Evolutionary conservation across 2,797 vertebrate species (phyloP), one percentile per base, ranked within the genome.

Genomic region (Enteromius trimaculatus): DNA sequence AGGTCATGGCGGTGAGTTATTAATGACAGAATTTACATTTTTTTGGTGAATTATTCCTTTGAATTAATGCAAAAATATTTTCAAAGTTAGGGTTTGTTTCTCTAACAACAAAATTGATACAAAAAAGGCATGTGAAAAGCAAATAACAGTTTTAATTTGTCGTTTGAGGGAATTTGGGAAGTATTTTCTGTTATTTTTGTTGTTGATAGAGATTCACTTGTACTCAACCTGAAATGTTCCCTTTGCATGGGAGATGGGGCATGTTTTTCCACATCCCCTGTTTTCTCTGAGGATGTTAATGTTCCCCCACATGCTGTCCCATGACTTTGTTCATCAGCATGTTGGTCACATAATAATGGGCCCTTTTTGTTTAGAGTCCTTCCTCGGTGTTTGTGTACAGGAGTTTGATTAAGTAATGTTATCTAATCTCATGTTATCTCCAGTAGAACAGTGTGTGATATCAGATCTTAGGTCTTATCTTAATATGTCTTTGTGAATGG

Each of bases 291-390:
- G 47, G 21, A 4, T 1, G 10, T 70, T 26, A 34, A n/a, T 68
- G 21, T 60, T 65, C n/a, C n/a, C 16, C 82, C 75, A 74, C 81
- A 21, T 83, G 65, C 62, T 64, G 3, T 82, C 86, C 69, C 84
- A 80, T 87, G 77, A 87, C 51, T 77, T 55, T n/a, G 44, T 64
- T 77, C 66, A n/a, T 79, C 53, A 34, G 42, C 39, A 47, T 34
- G 21, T 9, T 44, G 34, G 10, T 44, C 16, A 11, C 31, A 75
- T 65, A 64, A 23, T 39, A 82, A 75, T 17, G 21, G 9, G n/a
- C 6, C 5, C 51, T 66, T 74, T 49, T 8, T 29, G 6, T 58
- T 21, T 19, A 49, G 10, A n/a, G 21, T 70, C 37, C 1, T 69
- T 69, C 31, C n/a, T 80, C 5, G n/a, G 49, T 49, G 19, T 64